These are phyloP conservation scores for Patagioenas fasciata DNA, from an alignment of 2,113 vertebrate genomes.

Conservation along the genomic window DNA sequence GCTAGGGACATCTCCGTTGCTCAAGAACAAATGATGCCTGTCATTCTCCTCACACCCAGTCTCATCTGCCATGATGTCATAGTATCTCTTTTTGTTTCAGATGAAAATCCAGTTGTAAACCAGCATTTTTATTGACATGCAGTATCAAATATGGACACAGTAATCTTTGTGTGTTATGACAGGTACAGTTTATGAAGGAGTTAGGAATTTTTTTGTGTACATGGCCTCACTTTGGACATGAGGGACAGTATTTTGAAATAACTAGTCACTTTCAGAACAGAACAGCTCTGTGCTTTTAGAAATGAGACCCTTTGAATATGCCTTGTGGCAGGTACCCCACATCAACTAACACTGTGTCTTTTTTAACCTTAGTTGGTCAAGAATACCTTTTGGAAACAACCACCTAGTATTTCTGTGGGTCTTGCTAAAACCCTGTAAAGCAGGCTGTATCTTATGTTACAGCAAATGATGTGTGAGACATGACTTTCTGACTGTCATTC, in stretches of 20 bases:
- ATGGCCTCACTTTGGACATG: background rate
- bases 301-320: background rate
- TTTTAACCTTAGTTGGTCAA: background rate
- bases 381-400: background rate
- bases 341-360: background rate
- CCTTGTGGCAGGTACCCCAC: background rate
- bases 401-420: background rate
- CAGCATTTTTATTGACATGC: background rate
- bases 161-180: background rate
- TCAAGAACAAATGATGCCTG: background rate
- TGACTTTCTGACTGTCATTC: background rate
- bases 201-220: background rate
- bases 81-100: background rate
- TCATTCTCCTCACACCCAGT: background rate
- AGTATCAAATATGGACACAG: background rate
- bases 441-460: background rate
- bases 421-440: background rate
- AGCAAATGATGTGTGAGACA: background rate
- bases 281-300: background rate
- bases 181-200: background rate
- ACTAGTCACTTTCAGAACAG: background rate
- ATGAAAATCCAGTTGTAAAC: background rate
- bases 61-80: background rate
- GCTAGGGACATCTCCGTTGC: fast-evolving
- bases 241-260: background rate